Percentiles rank a stretch among this genome's conserved stretches.
These are phyloP conservation scores for Drosophila algonquin DNA, from an alignment of 2,888 invertebrate species.

Conservation along the genomic window DNA sequence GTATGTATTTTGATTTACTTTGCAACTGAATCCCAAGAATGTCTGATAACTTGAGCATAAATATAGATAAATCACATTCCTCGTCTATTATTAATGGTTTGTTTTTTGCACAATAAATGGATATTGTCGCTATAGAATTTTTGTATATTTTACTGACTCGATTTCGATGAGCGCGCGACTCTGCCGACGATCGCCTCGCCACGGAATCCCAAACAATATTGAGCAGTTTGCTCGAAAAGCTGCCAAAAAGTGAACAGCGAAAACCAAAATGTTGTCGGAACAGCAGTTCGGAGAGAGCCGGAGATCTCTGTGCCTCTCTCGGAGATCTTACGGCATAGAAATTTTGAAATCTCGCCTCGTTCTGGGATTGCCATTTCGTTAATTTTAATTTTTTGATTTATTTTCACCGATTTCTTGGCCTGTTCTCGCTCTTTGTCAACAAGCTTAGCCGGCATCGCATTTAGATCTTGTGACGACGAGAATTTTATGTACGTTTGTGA, in stretches of 20 bases:
- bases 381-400: conserved; percentile 51
- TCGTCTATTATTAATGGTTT: conserved; percentile 29
- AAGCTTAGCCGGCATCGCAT: conserved; percentile 33
- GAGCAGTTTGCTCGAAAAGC: conserved; percentile 54
- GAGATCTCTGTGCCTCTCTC: conserved; percentile 16
- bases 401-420: conserved; percentile 39
- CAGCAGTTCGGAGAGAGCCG: neutral
- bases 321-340: conserved; percentile 3
- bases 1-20: conserved; percentile 14
- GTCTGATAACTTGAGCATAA: conserved; percentile 13
- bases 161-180: conserved; percentile 50
- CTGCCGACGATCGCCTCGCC: conserved; percentile 65
- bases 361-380: conserved; percentile 41
- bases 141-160: conserved; percentile 20
- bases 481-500: conserved; percentile 21
- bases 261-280: neutral
- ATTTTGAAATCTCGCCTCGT: conserved; percentile 38
- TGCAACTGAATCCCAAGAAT: neutral
- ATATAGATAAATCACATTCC: conserved; percentile 5
- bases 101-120: conserved; percentile 8
- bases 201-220: conserved; percentile 76
- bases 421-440: conserved; percentile 29
- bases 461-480: conserved; percentile 28
- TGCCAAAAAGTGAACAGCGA: conserved; percentile 52
- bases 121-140: conserved; percentile 3